Percentiles rank a stretch among this genome's conserved stretches.
Evolutionary conservation across 2,797 vertebrate species (phyloP).

Genomic region (Epinephelus malabaricus): DNA sequence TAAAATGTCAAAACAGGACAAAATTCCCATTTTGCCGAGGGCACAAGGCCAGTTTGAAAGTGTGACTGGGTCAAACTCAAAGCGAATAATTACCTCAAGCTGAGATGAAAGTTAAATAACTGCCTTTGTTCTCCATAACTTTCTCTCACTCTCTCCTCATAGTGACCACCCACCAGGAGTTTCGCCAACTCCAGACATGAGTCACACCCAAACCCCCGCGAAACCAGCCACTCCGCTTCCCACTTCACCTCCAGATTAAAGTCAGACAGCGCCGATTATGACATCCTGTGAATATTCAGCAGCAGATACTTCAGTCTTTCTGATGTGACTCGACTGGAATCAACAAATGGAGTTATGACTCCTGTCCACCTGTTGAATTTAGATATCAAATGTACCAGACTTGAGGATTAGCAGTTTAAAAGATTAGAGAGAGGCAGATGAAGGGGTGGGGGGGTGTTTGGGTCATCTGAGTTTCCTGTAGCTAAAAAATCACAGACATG

Average conservation of each 20-base stretch:
- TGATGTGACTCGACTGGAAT: slow-evolving; percentile 34
- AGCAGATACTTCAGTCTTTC: slow-evolving; percentile 54
- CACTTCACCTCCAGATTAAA: slow-evolving; percentile 49
- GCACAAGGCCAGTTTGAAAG: slow-evolving; percentile 50
- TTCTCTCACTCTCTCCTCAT: slow-evolving; percentile 56
- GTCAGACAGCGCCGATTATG: slow-evolving; percentile 36
- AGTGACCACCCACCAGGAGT: slow-evolving; percentile 79
- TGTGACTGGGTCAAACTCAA: slow-evolving; percentile 65
- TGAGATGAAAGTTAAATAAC: slow-evolving; percentile 76
- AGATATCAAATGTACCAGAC: slow-evolving; percentile 73
- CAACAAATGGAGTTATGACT: slow-evolving; percentile 44
- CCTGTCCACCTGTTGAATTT: slow-evolving; percentile 72
- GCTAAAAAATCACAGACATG: slow-evolving; percentile 35
- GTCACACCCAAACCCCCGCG: slow-evolving; percentile 54
- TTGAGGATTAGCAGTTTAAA: slow-evolving; percentile 57
- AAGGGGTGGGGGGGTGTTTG: slow-evolving; percentile 45
- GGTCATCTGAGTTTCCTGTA: slow-evolving; percentile 47
- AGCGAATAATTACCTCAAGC: slow-evolving; percentile 70
- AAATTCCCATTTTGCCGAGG: slow-evolving; percentile 33
- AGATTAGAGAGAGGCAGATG: slow-evolving; percentile 59
- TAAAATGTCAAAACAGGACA: slow-evolving; percentile 46
- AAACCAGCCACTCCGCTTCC: slow-evolving; percentile 37
- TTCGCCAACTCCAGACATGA: slow-evolving; percentile 72
- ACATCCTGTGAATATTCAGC: slow-evolving; percentile 34
- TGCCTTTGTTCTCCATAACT: slow-evolving; percentile 72